These are phyloP conservation scores for Venustaconcha ellipsiformis DNA, from an alignment of 1,140 invertebrate species.

Conservation along the genomic window DNA sequence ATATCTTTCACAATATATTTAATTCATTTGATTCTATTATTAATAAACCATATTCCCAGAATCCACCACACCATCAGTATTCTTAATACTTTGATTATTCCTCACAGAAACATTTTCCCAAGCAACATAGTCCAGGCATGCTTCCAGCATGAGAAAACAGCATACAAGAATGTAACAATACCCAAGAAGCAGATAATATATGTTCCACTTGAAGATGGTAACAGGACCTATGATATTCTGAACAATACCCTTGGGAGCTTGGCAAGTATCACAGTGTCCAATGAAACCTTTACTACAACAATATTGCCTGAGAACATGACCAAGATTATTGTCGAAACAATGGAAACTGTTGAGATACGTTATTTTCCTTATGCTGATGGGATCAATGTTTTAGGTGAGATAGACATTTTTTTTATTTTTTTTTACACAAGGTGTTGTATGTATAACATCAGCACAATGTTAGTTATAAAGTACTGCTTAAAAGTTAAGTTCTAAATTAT, in stretches of 20 bases:
- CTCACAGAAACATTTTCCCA: slow-evolving; percentile 90
- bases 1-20: too few relatives aligned
- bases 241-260: neutral
- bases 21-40: too few relatives aligned
- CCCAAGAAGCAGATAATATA: slow-evolving; percentile 19
- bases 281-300: slow-evolving; percentile 1
- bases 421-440: too few relatives aligned
- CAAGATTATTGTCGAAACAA: slow-evolving; percentile 38
- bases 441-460: too few relatives aligned
- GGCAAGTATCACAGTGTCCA: too few relatives aligned
- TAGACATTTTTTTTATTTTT: too few relatives aligned
- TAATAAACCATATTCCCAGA: too few relatives aligned
- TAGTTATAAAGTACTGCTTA: too few relatives aligned
- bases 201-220: slow-evolving; percentile 15
- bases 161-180: slow-evolving; percentile 37
- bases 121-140: slow-evolving; percentile 90
- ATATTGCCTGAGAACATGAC: slow-evolving; percentile 12
- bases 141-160: slow-evolving; percentile 64
- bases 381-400: slow-evolving; percentile 70
- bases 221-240: slow-evolving; percentile 10
- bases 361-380: slow-evolving; percentile 50
- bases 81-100: slow-evolving; percentile 17
- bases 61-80: too few relatives aligned
- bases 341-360: slow-evolving; percentile 1
- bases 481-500: too few relatives aligned